Conservation (phyloP, 2,888 invertebrate species). For the Pseudococcus longispinus region DNA sequence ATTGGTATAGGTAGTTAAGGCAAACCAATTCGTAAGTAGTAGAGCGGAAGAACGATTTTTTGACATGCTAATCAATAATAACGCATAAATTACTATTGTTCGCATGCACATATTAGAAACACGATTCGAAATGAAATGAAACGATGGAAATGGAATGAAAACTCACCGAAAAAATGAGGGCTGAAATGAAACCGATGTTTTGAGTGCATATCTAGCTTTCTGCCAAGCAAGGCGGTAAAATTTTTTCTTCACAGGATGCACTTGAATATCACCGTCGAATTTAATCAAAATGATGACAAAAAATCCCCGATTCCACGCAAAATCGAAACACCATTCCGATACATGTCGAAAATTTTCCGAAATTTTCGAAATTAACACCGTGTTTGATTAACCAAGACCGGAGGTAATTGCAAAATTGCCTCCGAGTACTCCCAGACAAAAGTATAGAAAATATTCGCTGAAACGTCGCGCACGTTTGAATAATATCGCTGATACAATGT, state of each 20-base stretch:
- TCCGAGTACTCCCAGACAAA: conserved; percentile 11
- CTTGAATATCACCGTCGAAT: conserved; percentile 37
- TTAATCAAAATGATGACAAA: conserved; percentile 40
- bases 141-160: not conserved
- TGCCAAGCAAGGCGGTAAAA: conserved; percentile 50
- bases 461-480: conserved; percentile 27
- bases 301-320: not conserved
- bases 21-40: not conserved
- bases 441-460: not conserved
- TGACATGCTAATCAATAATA: conserved; percentile 23
- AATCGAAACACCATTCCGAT: conserved; percentile 49
- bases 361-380: conserved; percentile 45
- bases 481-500: conserved; percentile 31
- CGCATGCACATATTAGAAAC: not conserved
- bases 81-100: conserved; percentile 20
- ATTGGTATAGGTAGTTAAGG: not conserved
- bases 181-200: conserved; percentile 54
- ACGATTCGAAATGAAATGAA: not conserved
- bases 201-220: conserved; percentile 53
- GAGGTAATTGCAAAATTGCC: conserved; percentile 39
- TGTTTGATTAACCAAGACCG: conserved; percentile 28
- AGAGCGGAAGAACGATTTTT: not conserved
- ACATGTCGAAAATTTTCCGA: conserved; percentile 40
- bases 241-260: conserved; percentile 49
- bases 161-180: conserved; percentile 57